phyloP scores from a whole-genome alignment of 2,797 vertebrate species.

The Bradypodion ventrale region DNA sequence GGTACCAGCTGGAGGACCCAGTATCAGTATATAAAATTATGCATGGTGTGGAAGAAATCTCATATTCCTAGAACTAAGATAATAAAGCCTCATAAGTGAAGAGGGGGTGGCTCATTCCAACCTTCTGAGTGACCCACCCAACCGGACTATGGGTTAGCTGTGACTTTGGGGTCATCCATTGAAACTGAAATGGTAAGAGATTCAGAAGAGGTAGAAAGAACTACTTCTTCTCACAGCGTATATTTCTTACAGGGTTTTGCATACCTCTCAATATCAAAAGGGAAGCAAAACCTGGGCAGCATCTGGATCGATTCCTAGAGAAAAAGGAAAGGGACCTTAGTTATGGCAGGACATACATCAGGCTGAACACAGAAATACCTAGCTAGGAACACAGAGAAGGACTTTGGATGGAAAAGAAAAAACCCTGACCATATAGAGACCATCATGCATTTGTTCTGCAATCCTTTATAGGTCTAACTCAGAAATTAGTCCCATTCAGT shows the following conservation, averaged over 20 bases:
- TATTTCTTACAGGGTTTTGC: background rate
- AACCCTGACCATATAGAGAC: background rate
- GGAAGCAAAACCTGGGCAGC: slow-evolving; percentile 89
- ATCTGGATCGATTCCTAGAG: slow-evolving; percentile 80
- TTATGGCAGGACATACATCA: background rate
- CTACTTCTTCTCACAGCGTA: no score
- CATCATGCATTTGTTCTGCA: background rate
- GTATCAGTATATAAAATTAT: background rate
- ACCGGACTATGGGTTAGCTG: no score
- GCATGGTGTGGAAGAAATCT: background rate
- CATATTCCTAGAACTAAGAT: no score
- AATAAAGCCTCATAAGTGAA: no score
- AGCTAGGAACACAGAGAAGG: background rate
- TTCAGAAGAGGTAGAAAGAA: no score
- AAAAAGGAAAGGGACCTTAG: slow-evolving; percentile 1
- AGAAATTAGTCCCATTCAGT: background rate
- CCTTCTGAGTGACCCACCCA: no score
- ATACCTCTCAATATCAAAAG: slow-evolving; percentile 87
- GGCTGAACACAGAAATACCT: background rate
- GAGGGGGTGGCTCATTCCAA: no score
- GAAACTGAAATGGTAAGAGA: no score
- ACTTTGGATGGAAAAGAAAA: background rate
- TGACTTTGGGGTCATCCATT: no score
- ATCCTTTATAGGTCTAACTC: no score
- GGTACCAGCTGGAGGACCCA: no score